Base-by-base conservation (phyloP, 2,888 invertebrate genomes). In the Timandra comae region DNA sequence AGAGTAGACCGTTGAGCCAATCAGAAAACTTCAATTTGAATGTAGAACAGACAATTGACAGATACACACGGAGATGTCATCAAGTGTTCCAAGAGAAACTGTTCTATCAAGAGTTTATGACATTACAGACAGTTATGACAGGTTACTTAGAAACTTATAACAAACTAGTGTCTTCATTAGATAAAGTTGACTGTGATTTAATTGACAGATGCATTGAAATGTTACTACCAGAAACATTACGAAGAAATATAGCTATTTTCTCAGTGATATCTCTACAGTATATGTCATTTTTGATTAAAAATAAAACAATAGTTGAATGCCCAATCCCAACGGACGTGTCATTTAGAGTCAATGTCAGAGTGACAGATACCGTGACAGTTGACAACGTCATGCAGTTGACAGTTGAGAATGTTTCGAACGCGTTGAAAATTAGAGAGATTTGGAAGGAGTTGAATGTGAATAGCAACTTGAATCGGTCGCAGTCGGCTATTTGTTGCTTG, bases 71-170 rank as follows among this genome's bases (percentile, higher is more conserved):
- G 6, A 58, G 85, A 12, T 86, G 86, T 19, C 86, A 85, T 27
- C 81, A 85, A 63, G 84, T 86, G 0, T 86, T 86, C 16, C 79
- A 82, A 64, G 86, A 86, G 16, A 85, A 84, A 48, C 39, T 81
- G 2, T 86, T 86, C 42, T 80, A 84, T 38, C 76, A 82, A 52
- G 85, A 86, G 41, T 82, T 81, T 27, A 56, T 71, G 10, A 74
- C 64, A 0, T 49, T 84, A 1, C 86, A 86, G 33, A 76, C 71
- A 0, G 54, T 81, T 19, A 38, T 86, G 28, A 62, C 60, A 0
- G 80, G 80, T 1, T 79, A 75, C 30, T 48, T 86, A 12, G 51
- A 70, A 12, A 51, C 70, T 0, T 35, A 80, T 2, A 56, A 74
- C 22, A 59, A 67, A 41, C 65, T 82, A 5, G 56, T 75, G 13